Evolutionary conservation across 2,888 invertebrate genomes (phyloP), one percentile per base, ranked within the genome.

Genomic region (Standfussiana lucernea): DNA sequence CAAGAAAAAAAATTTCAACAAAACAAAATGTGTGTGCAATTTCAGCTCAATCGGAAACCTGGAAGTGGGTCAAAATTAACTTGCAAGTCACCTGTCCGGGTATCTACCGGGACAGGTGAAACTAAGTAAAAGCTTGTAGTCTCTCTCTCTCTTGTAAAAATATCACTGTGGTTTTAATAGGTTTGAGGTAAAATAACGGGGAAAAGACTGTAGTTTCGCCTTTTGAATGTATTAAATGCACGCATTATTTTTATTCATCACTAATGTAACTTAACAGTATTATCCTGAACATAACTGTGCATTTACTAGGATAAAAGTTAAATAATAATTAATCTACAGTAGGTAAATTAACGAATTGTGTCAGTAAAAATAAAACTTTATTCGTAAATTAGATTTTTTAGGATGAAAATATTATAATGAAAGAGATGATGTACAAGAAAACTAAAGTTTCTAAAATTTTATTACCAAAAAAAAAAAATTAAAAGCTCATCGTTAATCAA

Each of bases 341-440:
- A 79, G n/a, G 61, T 67, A 53, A 45, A 80, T 73, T 66, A 80
- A 66, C 50, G 37, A 66, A 65, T 1, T 21, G 6, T 13, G 5
- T 2, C 8, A 1, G 6, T 11, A 47, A 77, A 21, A 64, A 28
- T 18, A 0, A 50, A 47, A 21, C 2, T n/a, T 10, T 40, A 53
- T 37, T 28, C 0, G 21, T 28, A 11, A 0, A 28, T 35, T 21
- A 1, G 15, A 28, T 15, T 35, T 35, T 45, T 56, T 18, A 10
- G 50, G 3, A 50, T 8, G 1, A 45, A 47, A 32, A 42, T 50
- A 47, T 5, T 32, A 0, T 5, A 59, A 37, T 28, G 65, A n/a
- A 45, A 35, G 13, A 21, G 35, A n/a, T 13, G 35, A n/a, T 13
- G 7, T 18, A n/a, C 7, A 50, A 50, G 4, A 24, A 1, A 50